Conservation (phyloP, 2,888 invertebrate species). For the Cantharis rustica region DNA sequence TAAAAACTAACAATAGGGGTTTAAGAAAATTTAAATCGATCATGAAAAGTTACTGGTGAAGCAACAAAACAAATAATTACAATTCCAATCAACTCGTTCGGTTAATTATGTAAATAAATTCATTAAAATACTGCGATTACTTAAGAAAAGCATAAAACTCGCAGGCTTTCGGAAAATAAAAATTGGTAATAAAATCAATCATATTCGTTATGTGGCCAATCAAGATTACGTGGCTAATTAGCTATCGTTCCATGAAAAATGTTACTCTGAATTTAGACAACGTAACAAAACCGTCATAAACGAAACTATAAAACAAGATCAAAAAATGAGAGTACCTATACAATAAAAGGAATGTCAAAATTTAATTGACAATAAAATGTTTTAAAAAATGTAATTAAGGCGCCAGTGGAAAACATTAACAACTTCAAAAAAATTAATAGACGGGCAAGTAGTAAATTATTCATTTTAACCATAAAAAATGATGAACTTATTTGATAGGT, state of each 20-base stretch:
- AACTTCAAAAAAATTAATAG: not conserved
- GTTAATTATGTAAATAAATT: not conserved
- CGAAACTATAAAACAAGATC: not conserved
- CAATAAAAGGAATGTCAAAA: conserved; percentile 1
- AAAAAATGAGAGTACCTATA: not conserved
- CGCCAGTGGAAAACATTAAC: not conserved
- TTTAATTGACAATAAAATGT: conserved; percentile 1
- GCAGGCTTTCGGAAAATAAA: not conserved
- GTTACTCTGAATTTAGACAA: not conserved
- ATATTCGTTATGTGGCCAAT: not conserved
- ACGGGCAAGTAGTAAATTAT: not conserved
- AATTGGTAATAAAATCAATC: not conserved
- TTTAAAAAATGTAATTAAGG: not conserved
- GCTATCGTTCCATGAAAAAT: not conserved
- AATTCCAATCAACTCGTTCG: not conserved
- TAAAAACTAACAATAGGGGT: not conserved
- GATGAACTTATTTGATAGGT: not conserved
- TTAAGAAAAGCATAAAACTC: not conserved
- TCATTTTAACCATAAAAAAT: not conserved
- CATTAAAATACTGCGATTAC: not conserved
- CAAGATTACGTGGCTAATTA: not conserved
- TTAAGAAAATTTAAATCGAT: not conserved
- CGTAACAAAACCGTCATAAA: not conserved
- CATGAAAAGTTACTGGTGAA: not conserved
- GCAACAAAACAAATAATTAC: too few species aligned